phyloP scores from a whole-genome alignment of 1,140 invertebrate species.

The Plectrocnemia conspersa region DNA sequence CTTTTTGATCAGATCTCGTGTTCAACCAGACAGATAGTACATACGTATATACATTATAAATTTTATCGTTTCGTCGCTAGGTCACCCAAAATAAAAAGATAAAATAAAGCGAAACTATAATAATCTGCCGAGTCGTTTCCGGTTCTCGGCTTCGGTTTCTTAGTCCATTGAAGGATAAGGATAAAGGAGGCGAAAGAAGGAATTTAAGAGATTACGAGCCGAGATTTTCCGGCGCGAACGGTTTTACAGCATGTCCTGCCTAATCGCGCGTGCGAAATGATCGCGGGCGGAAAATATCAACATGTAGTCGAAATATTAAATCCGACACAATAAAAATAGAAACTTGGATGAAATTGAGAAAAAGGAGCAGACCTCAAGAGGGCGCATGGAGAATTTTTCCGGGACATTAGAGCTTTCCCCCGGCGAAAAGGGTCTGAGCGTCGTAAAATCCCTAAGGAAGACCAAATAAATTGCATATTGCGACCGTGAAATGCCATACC shows the following conservation, averaged over 20 bases:
- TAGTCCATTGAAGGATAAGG: too few relatives aligned
- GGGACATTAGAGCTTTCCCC: constrained; percentile 10
- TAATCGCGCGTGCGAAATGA: constrained; percentile 16
- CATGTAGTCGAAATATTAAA: constrained; percentile 19
- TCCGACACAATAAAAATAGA: constrained; percentile 2
- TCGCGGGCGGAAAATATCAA: constrained; percentile 7
- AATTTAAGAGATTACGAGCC: not conserved
- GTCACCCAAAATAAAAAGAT: too few relatives aligned
- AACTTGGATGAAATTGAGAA: not conserved
- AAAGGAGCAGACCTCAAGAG: not conserved
- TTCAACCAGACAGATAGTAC: too few relatives aligned
- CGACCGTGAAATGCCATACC: constrained; percentile 6
- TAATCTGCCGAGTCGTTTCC: too few relatives aligned
- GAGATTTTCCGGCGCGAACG: constrained; percentile 7
- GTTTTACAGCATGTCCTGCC: constrained; percentile 15
- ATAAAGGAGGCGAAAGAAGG: not conserved
- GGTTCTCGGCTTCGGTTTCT: too few relatives aligned
- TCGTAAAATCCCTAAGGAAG: constrained; percentile 4
- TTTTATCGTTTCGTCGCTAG: too few relatives aligned
- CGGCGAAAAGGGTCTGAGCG: constrained; percentile 1
- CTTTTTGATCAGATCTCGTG: too few relatives aligned
- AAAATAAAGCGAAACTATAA: too few relatives aligned
- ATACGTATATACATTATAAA: too few relatives aligned
- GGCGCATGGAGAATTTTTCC: constrained; percentile 10
- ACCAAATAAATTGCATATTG: constrained; percentile 7